A percentile compares a stretch with the other conserved stretches of the same genome.
These are phyloP conservation scores for Otolemur garnettii DNA, from an alignment of 2,113 vertebrate genomes.

Conservation along the genomic window DNA sequence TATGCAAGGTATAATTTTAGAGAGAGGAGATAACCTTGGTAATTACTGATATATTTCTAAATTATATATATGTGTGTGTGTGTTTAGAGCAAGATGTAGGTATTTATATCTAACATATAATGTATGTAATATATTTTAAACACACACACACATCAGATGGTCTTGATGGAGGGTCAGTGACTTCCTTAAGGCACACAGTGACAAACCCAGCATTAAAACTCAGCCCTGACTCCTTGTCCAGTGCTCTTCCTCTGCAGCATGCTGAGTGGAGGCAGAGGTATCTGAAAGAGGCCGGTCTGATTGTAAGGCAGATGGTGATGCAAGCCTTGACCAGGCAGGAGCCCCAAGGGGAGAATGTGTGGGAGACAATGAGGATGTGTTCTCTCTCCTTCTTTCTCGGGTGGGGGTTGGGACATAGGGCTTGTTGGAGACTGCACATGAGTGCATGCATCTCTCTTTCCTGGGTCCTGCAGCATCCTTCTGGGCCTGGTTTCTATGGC, in stretches of 20 bases:
- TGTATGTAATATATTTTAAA: neutral
- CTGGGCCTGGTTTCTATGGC: constrained; percentile 87
- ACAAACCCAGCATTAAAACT: constrained; percentile 10
- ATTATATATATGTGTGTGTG: neutral
- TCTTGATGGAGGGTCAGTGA: neutral
- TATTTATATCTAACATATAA: neutral
- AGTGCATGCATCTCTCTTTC: constrained; percentile 80
- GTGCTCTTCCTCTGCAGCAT: neutral
- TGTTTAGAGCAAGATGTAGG: neutral
- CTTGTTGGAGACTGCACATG: constrained; percentile 76
- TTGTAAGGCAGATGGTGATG: neutral
- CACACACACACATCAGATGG: neutral
- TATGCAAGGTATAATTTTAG: constrained; percentile 36
- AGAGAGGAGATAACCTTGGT: neutral
- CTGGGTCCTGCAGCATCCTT: constrained; percentile 85
- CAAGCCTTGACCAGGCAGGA: constrained; percentile 19
- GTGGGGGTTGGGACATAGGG: constrained; percentile 76
- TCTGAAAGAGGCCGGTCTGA: neutral
- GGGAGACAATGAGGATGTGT: neutral
- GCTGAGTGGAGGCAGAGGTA: neutral
- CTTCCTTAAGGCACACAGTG: constrained; percentile 1
- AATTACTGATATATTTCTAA: neutral
- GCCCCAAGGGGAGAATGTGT: constrained; percentile 20
- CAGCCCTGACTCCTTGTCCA: neutral
- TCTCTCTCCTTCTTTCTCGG: neutral